Evolutionary conservation across 2,113 vertebrate genomes (phyloP).

Genomic region (Brachypodius melanocephalos): DNA sequence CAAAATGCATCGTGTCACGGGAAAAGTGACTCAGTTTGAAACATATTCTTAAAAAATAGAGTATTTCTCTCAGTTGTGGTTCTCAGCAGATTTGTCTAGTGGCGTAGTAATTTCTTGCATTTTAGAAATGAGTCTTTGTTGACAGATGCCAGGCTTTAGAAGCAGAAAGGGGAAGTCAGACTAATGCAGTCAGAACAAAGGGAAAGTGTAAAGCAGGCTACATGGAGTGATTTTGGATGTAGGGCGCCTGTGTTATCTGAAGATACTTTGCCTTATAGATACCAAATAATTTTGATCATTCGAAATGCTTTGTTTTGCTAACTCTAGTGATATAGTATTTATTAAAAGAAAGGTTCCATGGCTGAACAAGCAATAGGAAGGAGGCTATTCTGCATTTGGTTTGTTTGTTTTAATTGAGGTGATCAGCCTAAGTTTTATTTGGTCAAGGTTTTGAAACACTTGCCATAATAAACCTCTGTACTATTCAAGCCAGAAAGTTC

Average conservation of each 20-base stretch:
- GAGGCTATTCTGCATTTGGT: neutral
- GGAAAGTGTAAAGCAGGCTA: neutral
- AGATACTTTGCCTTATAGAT: neutral
- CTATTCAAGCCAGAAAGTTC: neutral
- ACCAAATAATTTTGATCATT: neutral
- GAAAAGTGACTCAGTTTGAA: neutral
- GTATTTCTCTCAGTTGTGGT: neutral
- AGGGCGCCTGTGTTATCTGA: neutral
- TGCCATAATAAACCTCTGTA: neutral
- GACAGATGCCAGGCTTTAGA: neutral
- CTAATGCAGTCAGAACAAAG: neutral
- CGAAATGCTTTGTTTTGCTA: neutral
- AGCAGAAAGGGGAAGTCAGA: neutral
- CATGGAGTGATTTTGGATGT: neutral
- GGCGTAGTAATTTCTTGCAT: neutral
- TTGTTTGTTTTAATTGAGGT: neutral
- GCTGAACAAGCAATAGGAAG: neutral
- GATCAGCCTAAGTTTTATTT: neutral
- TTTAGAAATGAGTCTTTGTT: neutral
- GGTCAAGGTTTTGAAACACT: neutral
- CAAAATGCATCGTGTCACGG: neutral
- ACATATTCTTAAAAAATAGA: neutral
- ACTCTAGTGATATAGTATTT: neutral
- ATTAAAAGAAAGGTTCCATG: fast-evolving
- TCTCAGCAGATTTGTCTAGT: neutral